A percentile compares a stretch with the other conserved stretches of the same genome.
phyloP scores from a whole-genome alignment of 2,113 vertebrate species.

The Xyliphius kryptos region DNA sequence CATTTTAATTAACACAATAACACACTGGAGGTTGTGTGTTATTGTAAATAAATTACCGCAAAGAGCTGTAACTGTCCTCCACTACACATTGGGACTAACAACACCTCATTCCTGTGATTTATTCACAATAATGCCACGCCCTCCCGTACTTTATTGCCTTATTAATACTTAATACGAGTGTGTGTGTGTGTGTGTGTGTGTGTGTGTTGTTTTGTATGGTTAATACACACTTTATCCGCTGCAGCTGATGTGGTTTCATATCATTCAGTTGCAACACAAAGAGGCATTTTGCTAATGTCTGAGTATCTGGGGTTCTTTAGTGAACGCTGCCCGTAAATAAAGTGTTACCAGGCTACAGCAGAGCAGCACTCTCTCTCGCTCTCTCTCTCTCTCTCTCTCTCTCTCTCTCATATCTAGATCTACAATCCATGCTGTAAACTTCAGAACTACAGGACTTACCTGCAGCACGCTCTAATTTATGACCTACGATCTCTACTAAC shows the following conservation, averaged over 20 bases:
- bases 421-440: constrained; percentile 66
- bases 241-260: not conserved
- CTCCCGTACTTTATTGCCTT: too few relatives aligned
- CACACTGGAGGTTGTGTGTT: too few relatives aligned
- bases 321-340: constrained; percentile 70
- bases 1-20: too few relatives aligned
- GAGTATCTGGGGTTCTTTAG: constrained; percentile 45
- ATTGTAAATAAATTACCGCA: too few relatives aligned
- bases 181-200: too few relatives aligned
- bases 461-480: constrained; percentile 66
- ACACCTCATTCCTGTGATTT: too few relatives aligned
- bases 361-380: constrained; percentile 68
- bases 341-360: constrained; percentile 71
- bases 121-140: too few relatives aligned
- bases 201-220: too few relatives aligned
- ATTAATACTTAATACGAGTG: too few relatives aligned
- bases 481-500: constrained; percentile 69
- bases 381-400: too few relatives aligned
- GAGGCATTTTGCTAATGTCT: constrained; percentile 54
- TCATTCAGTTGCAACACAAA: not conserved
- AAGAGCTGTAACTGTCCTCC: too few relatives aligned
- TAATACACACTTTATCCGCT: not conserved
- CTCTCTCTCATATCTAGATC: constrained; percentile 50
- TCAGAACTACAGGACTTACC: constrained; percentile 68
- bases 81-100: too few relatives aligned